Evolutionary conservation across 2,888 invertebrate genomes (phyloP).

Genomic region (Pseudeuparius sepicola): DNA sequence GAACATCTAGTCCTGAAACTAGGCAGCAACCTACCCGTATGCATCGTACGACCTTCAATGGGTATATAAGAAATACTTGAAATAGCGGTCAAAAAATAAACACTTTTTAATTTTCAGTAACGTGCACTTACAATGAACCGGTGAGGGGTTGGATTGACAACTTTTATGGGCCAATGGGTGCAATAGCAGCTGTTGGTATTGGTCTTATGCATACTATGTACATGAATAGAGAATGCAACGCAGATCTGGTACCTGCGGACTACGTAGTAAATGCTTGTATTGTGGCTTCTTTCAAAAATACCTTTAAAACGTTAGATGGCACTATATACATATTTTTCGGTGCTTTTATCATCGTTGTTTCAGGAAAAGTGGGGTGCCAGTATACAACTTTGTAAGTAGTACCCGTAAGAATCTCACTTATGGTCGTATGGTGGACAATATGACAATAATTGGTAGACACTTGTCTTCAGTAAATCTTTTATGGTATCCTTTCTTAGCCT

Average conservation of each 20-base stretch:
- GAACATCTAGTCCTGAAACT: slow-evolving; percentile 50
- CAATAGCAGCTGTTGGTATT: slow-evolving; percentile 37
- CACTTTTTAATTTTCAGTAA: slow-evolving; percentile 39
- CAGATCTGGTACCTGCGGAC: slow-evolving; percentile 60
- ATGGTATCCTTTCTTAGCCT: not conserved
- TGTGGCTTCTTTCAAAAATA: slow-evolving; percentile 32
- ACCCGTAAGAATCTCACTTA: slow-evolving; percentile 1
- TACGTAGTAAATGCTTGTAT: slow-evolving; percentile 52
- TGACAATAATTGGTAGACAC: slow-evolving; percentile 4
- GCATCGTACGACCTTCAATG: slow-evolving; percentile 59
- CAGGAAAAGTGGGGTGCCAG: slow-evolving; percentile 1
- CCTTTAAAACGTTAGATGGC: slow-evolving; percentile 15
- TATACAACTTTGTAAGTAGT: slow-evolving; percentile 3
- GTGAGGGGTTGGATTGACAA: slow-evolving; percentile 65
- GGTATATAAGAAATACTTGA: too few relatives aligned
- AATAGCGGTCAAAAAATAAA: too few relatives aligned
- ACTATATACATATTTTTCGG: not conserved
- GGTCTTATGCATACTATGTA: slow-evolving; percentile 50
- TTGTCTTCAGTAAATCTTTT: slow-evolving; percentile 2
- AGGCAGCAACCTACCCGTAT: slow-evolving; percentile 46
- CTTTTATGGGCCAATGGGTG: slow-evolving; percentile 59
- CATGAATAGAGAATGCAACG: slow-evolving; percentile 41
- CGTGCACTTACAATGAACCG: slow-evolving; percentile 46
- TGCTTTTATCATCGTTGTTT: slow-evolving; percentile 4
- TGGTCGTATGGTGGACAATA: not conserved